A percentile compares a stretch with the other conserved stretches of the same genome.
Conservation (phyloP, 2,888 invertebrate species). For the Creontiades dilutus region DNA sequence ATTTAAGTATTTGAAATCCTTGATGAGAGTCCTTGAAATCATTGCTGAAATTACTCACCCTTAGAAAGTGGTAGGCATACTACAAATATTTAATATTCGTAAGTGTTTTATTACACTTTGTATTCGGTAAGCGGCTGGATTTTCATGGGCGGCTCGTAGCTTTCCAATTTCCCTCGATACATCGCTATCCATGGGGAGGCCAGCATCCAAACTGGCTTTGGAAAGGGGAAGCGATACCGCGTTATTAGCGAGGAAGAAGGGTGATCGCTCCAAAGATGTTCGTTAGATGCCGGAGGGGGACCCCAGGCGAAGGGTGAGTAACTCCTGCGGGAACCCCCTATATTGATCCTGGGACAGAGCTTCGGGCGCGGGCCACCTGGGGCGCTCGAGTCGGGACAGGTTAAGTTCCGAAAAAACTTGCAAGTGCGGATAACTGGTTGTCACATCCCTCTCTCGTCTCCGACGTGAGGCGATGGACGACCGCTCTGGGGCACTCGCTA, state of each 20-base stretch:
- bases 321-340: constrained; percentile 66
- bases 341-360: constrained; percentile 57
- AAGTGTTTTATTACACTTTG: background rate
- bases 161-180: background rate
- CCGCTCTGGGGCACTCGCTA: no score
- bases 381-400: background rate
- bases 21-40: no score
- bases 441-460: background rate
- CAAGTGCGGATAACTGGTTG: constrained; percentile 8
- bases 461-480: background rate
- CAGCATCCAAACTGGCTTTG: constrained; percentile 2
- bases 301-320: constrained; percentile 1
- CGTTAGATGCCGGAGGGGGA: background rate
- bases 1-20: no score
- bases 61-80: no score
- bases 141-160: background rate
- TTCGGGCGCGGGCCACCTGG: background rate
- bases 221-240: background rate
- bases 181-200: background rate
- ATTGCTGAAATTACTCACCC: no score
- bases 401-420: background rate
- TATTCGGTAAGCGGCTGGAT: no score
- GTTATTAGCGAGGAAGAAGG: constrained; percentile 23
- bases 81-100: no score
- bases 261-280: background rate